Percentiles rank a stretch among this genome's conserved stretches.
phyloP scores from a whole-genome alignment of 2,888 invertebrate genomes.

The Archaeoteleia sp. region DNA sequence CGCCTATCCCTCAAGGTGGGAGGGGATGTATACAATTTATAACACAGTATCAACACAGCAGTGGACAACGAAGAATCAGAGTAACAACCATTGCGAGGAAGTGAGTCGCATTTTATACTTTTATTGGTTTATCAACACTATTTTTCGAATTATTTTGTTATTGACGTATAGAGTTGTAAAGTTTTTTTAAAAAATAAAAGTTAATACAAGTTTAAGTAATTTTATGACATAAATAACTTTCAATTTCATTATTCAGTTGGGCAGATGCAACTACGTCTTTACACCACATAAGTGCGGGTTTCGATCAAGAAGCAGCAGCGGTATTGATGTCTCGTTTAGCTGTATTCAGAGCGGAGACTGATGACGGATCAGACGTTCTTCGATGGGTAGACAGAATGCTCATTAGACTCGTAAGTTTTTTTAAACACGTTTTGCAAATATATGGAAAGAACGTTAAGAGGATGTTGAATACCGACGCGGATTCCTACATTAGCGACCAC shows the following conservation, averaged over 20 bases:
- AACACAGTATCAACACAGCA: constrained; percentile 98
- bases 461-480: too few relatives aligned
- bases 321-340: constrained; percentile 98
- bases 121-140: too few relatives aligned
- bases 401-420: constrained; percentile 87
- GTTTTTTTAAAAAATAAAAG: not conserved
- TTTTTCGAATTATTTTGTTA: constrained; percentile 9
- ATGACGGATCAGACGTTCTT: constrained; percentile 97
- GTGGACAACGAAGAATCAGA: constrained; percentile 94
- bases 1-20: constrained; percentile 96
- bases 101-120: too few relatives aligned
- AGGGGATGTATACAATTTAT: constrained; percentile 98
- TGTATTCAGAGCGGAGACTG: constrained; percentile 95
- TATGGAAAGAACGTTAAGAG: too few relatives aligned
- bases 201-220: not conserved
- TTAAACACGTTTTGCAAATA: constrained; percentile 3
- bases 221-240: not conserved
- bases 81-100: constrained; percentile 98
- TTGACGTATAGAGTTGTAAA: not conserved
- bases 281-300: constrained; percentile 94
- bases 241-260: constrained; percentile 81
- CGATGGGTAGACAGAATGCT: constrained; percentile 99
- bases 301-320: constrained; percentile 98
- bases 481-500: too few relatives aligned
- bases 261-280: constrained; percentile 93